Evolutionary conservation across 2,888 invertebrate genomes (phyloP), one percentile per base, ranked within the genome.

Genomic region (Bombyx huttoni): DNA sequence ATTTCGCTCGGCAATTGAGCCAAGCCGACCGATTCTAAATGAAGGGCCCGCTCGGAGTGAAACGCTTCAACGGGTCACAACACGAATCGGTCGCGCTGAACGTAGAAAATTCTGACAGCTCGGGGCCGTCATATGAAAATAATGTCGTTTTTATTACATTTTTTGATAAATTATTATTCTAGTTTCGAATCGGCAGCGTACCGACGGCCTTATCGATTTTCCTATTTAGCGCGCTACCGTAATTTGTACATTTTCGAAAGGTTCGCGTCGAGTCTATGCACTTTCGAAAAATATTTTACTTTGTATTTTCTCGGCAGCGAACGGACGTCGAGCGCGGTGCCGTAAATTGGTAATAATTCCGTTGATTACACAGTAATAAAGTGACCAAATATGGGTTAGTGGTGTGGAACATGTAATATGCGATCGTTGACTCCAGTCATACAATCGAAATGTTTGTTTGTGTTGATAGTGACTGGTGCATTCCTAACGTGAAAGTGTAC

Each of bases 101-200:
- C 72, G 65, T 73, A 84, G 83, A 85, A 87, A 87, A 82, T 81
- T 86, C 78, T 88, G 87, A 86, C 87, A 87, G 86, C 70, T 83
- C 77, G 70, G 65, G 68, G 72, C 81, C 75, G 83, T 82, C 81
- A 82, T 77, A 73, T 78, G 81, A 82, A 73, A 86, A 87, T 87
- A 82, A 88, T 89, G 87, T 82, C 82, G 84, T 86, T 87, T 87
- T 85, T 88, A 88, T 86, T 88, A 86, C 77, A 87, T 84, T 85
- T 88, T 88, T 88, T 86, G 87, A 86, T 87, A 85, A 87, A 87
- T 85, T 81, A 81, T 82, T 81, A 82, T 86, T 81, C 76, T 81
- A 84, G 80, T 83, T 86, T 81, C 73, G 75, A 76, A 77, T 75
- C 79, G 74, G 75, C 73, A 73, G 71, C 74, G 70, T 70, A 70